Base-by-base conservation (phyloP, 2,113 vertebrate genomes). In the Serinus canaria region DNA sequence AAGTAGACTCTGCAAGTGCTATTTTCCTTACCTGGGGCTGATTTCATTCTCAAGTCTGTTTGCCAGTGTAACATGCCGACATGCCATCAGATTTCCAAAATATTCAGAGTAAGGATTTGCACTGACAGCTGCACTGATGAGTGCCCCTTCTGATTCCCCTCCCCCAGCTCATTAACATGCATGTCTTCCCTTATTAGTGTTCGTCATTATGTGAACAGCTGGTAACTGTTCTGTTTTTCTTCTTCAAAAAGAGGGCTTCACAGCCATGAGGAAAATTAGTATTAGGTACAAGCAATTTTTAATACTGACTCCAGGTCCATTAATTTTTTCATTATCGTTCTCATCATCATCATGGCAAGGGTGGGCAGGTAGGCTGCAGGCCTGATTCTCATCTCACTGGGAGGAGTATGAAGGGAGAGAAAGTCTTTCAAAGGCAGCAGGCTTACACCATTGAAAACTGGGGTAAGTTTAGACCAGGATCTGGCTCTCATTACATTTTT, bases 121-220 rank as follows among this genome's bases (percentile, higher is more conserved):
- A 47, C 33, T 83, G 82, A 60, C 43, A 95, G 83, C 83, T 90
- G 91, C 67, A 62, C 43, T 91, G 74, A 94, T 87, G 69, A 92
- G 23, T 87, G 33, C 44, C 59, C 73, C 16, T 41, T 89, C 76
- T 87, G 46, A 72, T 80, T 92, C 59, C 72, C 75, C 31, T 94
- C 95, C 79, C 83, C 83, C 90, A 96, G 55, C 27, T 90, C 74
- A 91, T 97, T 92, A 92, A 67, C 73, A 95, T 94, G 89, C 92
- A 87, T 89, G 58, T 91, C 74, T 88, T 95, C 46, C 58, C 78
- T 91, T 94, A 89, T 95, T 94, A 94, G 90, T 90, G 80, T 92
- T 95, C 9, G 0, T 90, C 85, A 92, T 95, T 96, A 95, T 92
- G 66, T 86, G 95, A 97, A 93, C 93, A 97, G 90, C 94, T 97